Evolutionary conservation across 2,797 vertebrate species (phyloP).

Genomic region (Macroramphosus scolopax): DNA sequence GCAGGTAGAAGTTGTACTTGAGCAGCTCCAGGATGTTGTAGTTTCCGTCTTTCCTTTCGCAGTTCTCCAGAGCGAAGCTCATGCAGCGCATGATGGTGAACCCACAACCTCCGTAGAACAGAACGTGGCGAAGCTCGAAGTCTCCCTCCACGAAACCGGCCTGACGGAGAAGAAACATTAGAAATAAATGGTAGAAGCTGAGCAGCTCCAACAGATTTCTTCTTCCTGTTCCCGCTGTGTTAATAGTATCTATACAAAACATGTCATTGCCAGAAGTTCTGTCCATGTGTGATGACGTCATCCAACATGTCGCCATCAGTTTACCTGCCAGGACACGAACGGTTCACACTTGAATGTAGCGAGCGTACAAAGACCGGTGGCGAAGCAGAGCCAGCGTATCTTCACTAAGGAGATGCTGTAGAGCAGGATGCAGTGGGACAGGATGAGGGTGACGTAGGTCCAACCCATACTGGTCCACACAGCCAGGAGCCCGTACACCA

Average conservation of each 20-base stretch:
- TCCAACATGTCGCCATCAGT: too few relatives aligned
- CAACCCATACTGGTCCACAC: constrained; percentile 91
- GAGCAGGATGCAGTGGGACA: constrained; percentile 90
- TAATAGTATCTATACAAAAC: too few relatives aligned
- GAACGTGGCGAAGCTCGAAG: constrained; percentile 89
- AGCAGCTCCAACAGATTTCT: too few relatives aligned
- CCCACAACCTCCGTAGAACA: constrained; percentile 91
- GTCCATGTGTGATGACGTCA: too few relatives aligned
- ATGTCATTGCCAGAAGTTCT: too few relatives aligned
- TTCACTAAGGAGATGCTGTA: constrained; percentile 88
- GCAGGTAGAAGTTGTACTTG: constrained; percentile 99
- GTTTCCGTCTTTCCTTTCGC: constrained; percentile 83
- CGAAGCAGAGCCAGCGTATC: constrained; percentile 90
- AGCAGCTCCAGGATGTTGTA: constrained; percentile 92
- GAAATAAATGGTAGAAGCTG: too few relatives aligned
- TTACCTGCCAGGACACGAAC: constrained; percentile 93
- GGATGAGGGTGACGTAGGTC: constrained; percentile 86
- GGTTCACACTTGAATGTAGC: constrained; percentile 93
- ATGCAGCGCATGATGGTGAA: constrained; percentile 94
- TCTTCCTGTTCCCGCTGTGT: too few relatives aligned
- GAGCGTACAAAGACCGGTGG: constrained; percentile 85
- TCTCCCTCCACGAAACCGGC: constrained; percentile 84
- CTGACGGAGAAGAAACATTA: constrained; percentile 66
- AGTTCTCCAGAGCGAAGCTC: constrained; percentile 94
- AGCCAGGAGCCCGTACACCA: constrained; percentile 85